Evolutionary conservation across 2,888 invertebrate genomes (phyloP).

Genomic region (Eupithecia dodoneata): DNA sequence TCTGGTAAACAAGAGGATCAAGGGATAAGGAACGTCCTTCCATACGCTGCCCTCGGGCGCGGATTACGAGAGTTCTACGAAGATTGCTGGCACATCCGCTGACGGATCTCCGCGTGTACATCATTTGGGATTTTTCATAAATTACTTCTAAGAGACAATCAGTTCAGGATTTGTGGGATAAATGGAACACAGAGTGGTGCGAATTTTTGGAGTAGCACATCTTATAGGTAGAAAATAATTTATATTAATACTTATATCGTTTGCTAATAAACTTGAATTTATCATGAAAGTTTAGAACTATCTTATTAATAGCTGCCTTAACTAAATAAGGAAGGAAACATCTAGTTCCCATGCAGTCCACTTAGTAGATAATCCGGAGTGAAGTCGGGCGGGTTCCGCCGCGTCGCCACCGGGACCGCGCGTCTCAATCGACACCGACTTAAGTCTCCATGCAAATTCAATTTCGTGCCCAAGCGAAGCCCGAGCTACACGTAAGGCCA

Average conservation of each 20-base stretch:
- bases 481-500: slow-evolving; percentile 76
- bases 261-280: background rate
- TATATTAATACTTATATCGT: background rate
- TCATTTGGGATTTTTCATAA: slow-evolving; percentile 39
- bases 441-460: slow-evolving; percentile 84
- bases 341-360: slow-evolving; percentile 28
- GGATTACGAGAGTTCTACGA: slow-evolving; percentile 75
- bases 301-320: background rate
- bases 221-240: background rate
- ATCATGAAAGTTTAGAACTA: background rate
- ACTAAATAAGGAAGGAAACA: slow-evolving; percentile 13
- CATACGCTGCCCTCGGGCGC: slow-evolving; percentile 77
- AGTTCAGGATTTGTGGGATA: slow-evolving; percentile 6
- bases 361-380: slow-evolving; percentile 55
- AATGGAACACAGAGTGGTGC: background rate
- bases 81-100: slow-evolving; percentile 74
- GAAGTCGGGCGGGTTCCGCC: slow-evolving; percentile 3
- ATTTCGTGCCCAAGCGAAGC: slow-evolving; percentile 81
- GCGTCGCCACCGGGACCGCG: slow-evolving; percentile 66
- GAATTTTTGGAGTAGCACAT: background rate
- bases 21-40: slow-evolving; percentile 83
- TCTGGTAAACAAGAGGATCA: slow-evolving; percentile 85
- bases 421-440: slow-evolving; percentile 78
- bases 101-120: slow-evolving; percentile 50
- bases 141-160: slow-evolving; percentile 10